phyloP scores from a whole-genome alignment of 1,140 invertebrate species.

The Paracyclopina nana region DNA sequence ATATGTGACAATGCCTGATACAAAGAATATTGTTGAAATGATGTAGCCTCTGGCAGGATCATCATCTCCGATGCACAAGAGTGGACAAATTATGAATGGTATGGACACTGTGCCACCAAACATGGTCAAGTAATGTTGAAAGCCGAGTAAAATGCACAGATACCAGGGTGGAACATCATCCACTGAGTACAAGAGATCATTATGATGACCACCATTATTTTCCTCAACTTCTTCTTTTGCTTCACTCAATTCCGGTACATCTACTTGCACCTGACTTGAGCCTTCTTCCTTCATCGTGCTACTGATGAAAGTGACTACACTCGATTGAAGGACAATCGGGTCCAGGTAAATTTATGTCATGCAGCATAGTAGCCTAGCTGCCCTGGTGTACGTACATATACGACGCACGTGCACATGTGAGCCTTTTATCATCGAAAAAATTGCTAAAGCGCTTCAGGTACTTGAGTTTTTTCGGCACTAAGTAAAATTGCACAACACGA shows the following conservation, averaged over 20 bases:
- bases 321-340: no score
- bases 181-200: slow-evolving; percentile 43
- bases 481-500: no score
- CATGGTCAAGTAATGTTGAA: slow-evolving; percentile 67
- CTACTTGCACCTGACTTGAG: background rate
- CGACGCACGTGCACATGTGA: no score
- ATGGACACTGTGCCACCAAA: slow-evolving; percentile 64
- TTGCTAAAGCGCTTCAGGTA: no score
- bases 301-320: no score
- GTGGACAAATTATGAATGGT: slow-evolving; percentile 56
- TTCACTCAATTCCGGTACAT: background rate
- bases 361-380: no score
- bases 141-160: slow-evolving; percentile 52
- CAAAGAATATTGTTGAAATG: slow-evolving; percentile 69
- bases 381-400: no score
- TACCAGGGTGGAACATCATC: slow-evolving; percentile 65
- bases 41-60: slow-evolving; percentile 56
- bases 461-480: no score
- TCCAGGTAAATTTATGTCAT: no score
- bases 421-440: no score
- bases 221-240: background rate
- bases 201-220: background rate
- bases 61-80: slow-evolving; percentile 55
- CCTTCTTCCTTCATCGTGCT: no score
- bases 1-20: slow-evolving; percentile 59